Evolutionary conservation across 2,113 vertebrate genomes (phyloP), one percentile per base, ranked within the genome.

Genomic region (Oophaga pumilio): DNA sequence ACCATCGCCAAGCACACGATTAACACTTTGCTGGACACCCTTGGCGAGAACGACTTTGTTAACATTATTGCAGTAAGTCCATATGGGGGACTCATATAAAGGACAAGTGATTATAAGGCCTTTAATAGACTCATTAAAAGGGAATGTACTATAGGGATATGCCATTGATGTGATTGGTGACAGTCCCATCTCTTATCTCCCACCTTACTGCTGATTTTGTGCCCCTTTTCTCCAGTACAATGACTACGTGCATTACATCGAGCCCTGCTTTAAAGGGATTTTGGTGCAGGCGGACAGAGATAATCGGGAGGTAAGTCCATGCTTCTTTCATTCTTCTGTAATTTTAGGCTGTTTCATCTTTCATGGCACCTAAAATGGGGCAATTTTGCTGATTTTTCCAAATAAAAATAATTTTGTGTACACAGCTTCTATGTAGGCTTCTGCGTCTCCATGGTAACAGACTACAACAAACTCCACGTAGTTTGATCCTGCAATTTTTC

Each of bases 11-110:
- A 98, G 90, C 97, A 99, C 91, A 98, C 97, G 15, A 96, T 99
- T 60, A 90, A 94, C 88, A 98, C 98, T 69, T 97, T 99, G 89
- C 74, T 99, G 90, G 97, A 99, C 89, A 98, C 97, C 0, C 90
- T 99, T 86, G 97, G 98, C n/a, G 98, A 99, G 91, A 99, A 99
- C 0, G 97, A 99, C 93, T 99, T 99, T 90, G 96, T 99, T 89
- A 99, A 99, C 85, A 94, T 99, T 86, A 97, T 99, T 10, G 96
- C 97, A 4, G 98, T 99, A 90, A 93, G 93, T 89, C 13, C 20
- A 17, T 2, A 43, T 43, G 33, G 2, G 33, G 1, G 33, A 33
- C 5, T 43, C 3, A 43, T 43, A 43, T 43, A 43, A 43, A 43
- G 33, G 33, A 5, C 33, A 43, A 2, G 33, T 43, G 33, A 2